These are phyloP conservation scores for Steromphala cineraria DNA, from an alignment of 2,888 invertebrate genomes.

Conservation along the genomic window DNA sequence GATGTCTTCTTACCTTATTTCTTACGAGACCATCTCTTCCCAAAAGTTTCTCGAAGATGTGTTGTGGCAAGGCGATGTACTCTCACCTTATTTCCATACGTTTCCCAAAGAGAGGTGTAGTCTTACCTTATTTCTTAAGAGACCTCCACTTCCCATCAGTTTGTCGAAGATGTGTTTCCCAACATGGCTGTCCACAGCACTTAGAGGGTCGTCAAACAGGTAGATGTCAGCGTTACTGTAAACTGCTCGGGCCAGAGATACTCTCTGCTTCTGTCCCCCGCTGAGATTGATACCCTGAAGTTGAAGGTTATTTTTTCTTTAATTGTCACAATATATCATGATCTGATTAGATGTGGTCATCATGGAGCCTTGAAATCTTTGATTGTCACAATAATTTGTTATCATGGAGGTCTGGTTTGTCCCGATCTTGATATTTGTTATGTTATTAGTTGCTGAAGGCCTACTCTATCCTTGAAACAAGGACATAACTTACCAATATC, in stretches of 20 bases:
- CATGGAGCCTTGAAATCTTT: too few relatives aligned
- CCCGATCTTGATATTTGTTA: too few relatives aligned
- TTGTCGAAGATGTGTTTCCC: slow-evolving; percentile 71
- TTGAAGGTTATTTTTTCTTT: too few relatives aligned
- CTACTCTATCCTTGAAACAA: too few relatives aligned
- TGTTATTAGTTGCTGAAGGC: too few relatives aligned
- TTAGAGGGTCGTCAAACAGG: slow-evolving; percentile 73
- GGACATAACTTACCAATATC: too few relatives aligned
- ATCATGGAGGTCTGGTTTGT: too few relatives aligned
- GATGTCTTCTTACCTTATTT: neutral
- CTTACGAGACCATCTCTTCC: neutral
- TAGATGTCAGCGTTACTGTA: slow-evolving; percentile 72
- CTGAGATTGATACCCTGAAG: slow-evolving; percentile 72
- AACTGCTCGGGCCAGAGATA: slow-evolving; percentile 71
- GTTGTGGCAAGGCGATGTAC: neutral
- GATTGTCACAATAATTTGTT: too few relatives aligned
- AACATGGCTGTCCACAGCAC: slow-evolving; percentile 73
- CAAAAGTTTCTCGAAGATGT: neutral
- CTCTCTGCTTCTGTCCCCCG: slow-evolving; percentile 73
- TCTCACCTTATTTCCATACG: slow-evolving; percentile 66
- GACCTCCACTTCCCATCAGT: slow-evolving; percentile 69
- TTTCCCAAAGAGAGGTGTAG: neutral
- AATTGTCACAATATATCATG: too few relatives aligned
- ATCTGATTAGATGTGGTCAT: too few relatives aligned
- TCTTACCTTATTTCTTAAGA: slow-evolving; percentile 45